Base-by-base conservation (phyloP, 2,113 vertebrate species). In the Nannobrachium achirus region DNA sequence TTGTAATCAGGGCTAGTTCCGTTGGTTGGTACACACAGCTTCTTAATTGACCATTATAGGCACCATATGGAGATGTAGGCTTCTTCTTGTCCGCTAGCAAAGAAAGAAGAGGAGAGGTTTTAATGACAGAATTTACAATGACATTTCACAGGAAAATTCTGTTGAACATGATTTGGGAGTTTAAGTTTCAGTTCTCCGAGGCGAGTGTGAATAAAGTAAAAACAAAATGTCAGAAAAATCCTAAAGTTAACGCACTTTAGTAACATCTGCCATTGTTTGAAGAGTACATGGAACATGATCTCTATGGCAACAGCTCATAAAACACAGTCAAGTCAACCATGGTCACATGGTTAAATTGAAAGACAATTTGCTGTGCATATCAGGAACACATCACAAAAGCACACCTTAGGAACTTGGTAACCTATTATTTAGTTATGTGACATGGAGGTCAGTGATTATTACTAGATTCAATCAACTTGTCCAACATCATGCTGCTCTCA, bases 11-110 rank as follows among this genome's bases (percentile, higher is more conserved):
- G 25, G 96, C 93, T 89, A 98, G 88, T 92, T 97, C 96, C 0
- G 97, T 98, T 70, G 97, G 96, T 88, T 98, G 96, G 90, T 97
- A 98, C 51, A 98, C 93, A 0, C 91, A 88, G 50, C 93, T 93
- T 53, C 94, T 90, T 57, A 94, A 76, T 50, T 94, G 93, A 50
- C 95, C 95, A 0, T 94, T 95, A 84, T 95, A 96, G 15, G 89
- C 94, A 0, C 91, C 92, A 40, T 96, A 96, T 0, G 96, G 96
- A 0, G 95, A 96, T 71, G 91, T 80, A 0, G 94, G 92, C 71
- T 93, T 94, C 71, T 93, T 94, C 85, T 93, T 92, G 33, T 91
- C 91, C 88, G 80, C 52, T 71, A 73, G 73, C 19, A 58, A 66
- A 76, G 45, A 71, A 49, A 77, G 25, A 33, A 57, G 11, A 16